Evolutionary conservation across 2,888 invertebrate genomes (phyloP).

Genomic region (Biston betularia): DNA sequence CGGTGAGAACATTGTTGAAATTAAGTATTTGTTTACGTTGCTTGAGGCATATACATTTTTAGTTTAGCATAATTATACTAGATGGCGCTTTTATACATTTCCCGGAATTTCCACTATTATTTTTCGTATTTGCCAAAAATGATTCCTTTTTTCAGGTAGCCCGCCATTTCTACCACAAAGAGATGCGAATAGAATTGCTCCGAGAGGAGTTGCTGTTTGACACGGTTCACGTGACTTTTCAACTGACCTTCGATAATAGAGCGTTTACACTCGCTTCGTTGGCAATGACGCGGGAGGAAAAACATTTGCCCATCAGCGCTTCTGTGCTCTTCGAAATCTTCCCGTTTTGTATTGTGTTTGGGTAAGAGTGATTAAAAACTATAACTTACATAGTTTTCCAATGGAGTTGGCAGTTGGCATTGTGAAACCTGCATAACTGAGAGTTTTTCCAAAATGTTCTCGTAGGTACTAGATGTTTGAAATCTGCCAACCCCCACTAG

Average conservation of each 20-base stretch:
- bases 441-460: too few species aligned
- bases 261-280: conserved; percentile 94
- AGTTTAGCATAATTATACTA: conserved; percentile 1
- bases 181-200: conserved; percentile 96
- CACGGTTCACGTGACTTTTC: conserved; percentile 97
- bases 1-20: conserved; percentile 37
- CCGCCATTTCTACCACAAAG: conserved; percentile 97
- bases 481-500: too few species aligned
- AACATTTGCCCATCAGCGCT: conserved; percentile 95
- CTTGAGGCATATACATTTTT: background rate
- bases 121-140: conserved; percentile 1
- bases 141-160: conserved; percentile 88
- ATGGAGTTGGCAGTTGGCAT: too few species aligned
- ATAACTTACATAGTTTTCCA: too few species aligned
- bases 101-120: background rate
- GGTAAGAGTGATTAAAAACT: conserved; percentile 83
- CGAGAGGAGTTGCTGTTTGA: conserved; percentile 95
- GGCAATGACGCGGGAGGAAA: conserved; percentile 95
- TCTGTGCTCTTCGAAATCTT: conserved; percentile 98
- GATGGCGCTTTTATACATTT: conserved; percentile 32
- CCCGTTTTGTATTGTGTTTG: conserved; percentile 98
- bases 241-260: conserved; percentile 97
- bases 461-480: too few species aligned
- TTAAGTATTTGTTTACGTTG: conserved; percentile 1
- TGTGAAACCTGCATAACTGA: too few species aligned